These are phyloP conservation scores for Cataglyphis livida DNA, from an alignment of 2,888 invertebrate species.

Conservation along the genomic window DNA sequence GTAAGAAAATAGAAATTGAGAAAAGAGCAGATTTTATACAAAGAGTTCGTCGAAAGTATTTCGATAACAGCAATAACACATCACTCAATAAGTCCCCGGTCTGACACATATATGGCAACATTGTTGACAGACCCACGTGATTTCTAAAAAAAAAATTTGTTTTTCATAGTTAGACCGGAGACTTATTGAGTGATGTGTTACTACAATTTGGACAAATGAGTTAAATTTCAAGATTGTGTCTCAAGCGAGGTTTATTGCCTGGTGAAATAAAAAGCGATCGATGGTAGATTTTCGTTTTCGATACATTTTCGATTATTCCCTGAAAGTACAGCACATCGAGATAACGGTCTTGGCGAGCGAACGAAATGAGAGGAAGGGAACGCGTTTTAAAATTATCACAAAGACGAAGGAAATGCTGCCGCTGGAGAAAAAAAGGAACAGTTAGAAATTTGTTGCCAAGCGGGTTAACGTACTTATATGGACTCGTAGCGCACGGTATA, in stretches of 20 bases:
- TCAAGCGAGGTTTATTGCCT: constrained; percentile 45
- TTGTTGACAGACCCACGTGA: no score
- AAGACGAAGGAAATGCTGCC: constrained; percentile 9
- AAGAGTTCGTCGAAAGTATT: background rate
- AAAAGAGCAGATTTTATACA: background rate
- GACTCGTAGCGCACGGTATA: constrained; percentile 53
- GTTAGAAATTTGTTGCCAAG: constrained; percentile 47
- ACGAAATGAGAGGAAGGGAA: constrained; percentile 24
- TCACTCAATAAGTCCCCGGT: no score
- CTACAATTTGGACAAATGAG: constrained; percentile 32
- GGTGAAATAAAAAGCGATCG: constrained; percentile 27
- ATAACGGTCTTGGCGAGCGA: constrained; percentile 64
- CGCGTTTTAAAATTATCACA: constrained; percentile 67
- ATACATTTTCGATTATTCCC: constrained; percentile 53
- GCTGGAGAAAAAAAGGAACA: constrained; percentile 35
- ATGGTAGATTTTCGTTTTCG: constrained; percentile 55
- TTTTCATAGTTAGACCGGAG: no score
- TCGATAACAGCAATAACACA: constrained; percentile 2
- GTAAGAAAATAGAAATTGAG: background rate
- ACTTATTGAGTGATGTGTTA: no score
- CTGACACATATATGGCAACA: no score
- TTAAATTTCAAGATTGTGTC: constrained; percentile 64
- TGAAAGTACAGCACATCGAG: constrained; percentile 71
- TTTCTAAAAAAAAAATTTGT: no score
- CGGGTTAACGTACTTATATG: constrained; percentile 57